Evolutionary conservation across 2,113 vertebrate genomes (phyloP).

Genomic region (Baryphthengus martii): DNA sequence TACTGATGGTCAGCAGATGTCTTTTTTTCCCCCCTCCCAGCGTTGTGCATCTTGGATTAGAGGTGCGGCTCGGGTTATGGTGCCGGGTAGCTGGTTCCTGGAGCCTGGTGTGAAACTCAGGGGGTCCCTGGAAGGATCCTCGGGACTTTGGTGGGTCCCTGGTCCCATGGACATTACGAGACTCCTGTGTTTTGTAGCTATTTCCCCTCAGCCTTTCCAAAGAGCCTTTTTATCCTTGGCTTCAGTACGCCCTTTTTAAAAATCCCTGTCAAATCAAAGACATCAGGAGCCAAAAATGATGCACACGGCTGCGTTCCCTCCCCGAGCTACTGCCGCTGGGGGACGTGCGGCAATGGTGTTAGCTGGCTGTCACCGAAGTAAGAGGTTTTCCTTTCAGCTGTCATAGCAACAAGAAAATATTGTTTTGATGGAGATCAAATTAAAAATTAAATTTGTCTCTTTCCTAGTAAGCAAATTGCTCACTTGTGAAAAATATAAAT

Average conservation of each 20-base stretch:
- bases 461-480: slow-evolving; percentile 48
- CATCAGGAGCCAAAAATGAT: neutral
- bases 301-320: neutral
- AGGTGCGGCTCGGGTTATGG: neutral
- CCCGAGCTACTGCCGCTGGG: neutral
- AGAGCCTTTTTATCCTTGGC: neutral
- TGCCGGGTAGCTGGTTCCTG: neutral
- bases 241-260: neutral
- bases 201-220: neutral
- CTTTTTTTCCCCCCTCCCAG: neutral
- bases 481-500: slow-evolving; percentile 39
- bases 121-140: neutral
- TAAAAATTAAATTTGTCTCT: slow-evolving; percentile 52
- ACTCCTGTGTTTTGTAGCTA: neutral
- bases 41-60: neutral
- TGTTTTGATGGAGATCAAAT: slow-evolving; percentile 46
- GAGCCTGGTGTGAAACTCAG: neutral
- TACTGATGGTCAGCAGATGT: slow-evolving; percentile 46
- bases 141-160: accelerated
- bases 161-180: accelerated
- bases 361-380: neutral
- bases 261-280: neutral
- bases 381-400: slow-evolving; percentile 41
- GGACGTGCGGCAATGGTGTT: neutral
- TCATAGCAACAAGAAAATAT: slow-evolving; percentile 61